Base-by-base conservation (phyloP, 1,140 invertebrate genomes). In the Dendroctonus ponderosae region DNA sequence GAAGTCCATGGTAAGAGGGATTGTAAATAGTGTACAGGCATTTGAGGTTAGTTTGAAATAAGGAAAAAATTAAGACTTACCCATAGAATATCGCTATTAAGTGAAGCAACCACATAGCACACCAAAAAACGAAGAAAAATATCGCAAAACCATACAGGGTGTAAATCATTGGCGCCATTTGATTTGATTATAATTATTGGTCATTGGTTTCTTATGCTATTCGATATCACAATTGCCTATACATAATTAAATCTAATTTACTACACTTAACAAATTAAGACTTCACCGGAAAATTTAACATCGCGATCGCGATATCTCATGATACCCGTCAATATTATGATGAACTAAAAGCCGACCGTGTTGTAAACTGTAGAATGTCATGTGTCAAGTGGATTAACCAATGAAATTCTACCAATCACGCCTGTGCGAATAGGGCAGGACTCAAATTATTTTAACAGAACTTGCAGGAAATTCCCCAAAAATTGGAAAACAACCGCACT, bases 61-160 rank as follows among this genome's bases (percentile, higher is more conserved):
- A 52, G 9, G 7, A 62, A 52, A 53, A 8, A 12, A 46, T 14
- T 2, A 8, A 42, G 60, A 75, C 77, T 77, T 78, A 83, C 81
- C 82, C 84, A 76, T 85, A 86, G 71, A 82, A 80, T 68, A 87
- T 81, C 49, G 87, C 88, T 72, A 88, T 76, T 60, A 88, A 71
- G 77, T 90, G 88, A 60, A 89, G 74, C 50, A 85, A 77, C 87
- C 88, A 89, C 78, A 87, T 85, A 42, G 82, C 85, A 71, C 81
- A 82, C 87, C 87, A 89, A 77, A 88, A 87, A 75, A 87, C 77
- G 75, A 89, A 85, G 74, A 89, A 88, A 74, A 87, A 85, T 78
- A 85, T 80, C 68, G 87, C 86, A 77, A 89, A 86, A 75, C 86
- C 86, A 77, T 85, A 85, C 46, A 76, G 70, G 68, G 75, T 76